These are phyloP conservation scores for Amblyraja radiata DNA, from an alignment of 2,797 vertebrate genomes.

Conservation along the genomic window DNA sequence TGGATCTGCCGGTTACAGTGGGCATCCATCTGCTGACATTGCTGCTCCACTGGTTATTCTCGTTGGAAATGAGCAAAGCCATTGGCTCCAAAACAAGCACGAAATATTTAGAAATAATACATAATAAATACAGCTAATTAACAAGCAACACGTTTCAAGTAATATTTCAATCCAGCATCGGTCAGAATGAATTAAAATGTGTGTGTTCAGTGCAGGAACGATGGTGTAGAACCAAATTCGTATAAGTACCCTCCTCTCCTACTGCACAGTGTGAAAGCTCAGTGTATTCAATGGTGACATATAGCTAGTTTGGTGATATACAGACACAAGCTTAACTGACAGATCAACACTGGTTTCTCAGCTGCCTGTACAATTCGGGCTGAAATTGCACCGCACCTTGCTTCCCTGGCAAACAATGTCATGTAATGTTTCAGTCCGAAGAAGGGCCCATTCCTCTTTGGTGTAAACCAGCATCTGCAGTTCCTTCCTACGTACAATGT, in stretches of 20 bases:
- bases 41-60: background rate
- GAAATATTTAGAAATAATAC: background rate
- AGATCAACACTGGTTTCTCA: background rate
- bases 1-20: background rate
- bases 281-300: background rate
- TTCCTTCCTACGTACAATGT: too few species aligned
- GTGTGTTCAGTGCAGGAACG: background rate
- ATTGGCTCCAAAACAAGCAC: background rate
- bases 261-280: background rate
- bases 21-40: background rate
- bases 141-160: background rate
- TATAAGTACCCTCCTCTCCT: background rate
- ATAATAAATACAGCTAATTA: background rate
- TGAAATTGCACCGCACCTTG: background rate
- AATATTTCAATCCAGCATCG: background rate
- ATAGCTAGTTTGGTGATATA: background rate
- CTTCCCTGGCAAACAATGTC: background rate
- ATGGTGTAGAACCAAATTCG: background rate
- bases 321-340: background rate
- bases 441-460: too few species aligned
- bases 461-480: too few species aligned
- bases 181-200: background rate
- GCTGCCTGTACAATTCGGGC: background rate
- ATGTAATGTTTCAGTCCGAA: too few species aligned
- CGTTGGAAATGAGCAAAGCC: background rate